Evolutionary conservation across 2,888 invertebrate species (phyloP).

Genomic region (Dryomyza anilis): DNA sequence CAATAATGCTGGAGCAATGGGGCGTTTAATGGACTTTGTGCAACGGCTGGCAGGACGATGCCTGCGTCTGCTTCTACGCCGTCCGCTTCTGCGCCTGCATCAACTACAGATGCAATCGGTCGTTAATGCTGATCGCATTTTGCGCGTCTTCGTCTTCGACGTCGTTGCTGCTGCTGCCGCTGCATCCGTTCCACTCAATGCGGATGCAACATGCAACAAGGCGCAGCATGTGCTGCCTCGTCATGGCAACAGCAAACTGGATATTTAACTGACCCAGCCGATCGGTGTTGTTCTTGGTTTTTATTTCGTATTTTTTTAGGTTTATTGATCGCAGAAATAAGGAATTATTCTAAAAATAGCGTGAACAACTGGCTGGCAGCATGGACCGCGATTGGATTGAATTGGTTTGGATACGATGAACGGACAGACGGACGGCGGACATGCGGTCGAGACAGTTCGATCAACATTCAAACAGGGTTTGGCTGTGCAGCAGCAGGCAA

Average conservation of each 20-base stretch:
- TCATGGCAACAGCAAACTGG: slow-evolving; percentile 14
- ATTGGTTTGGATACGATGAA: neutral
- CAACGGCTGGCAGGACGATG: too few relatives aligned
- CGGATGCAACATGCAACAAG: slow-evolving; percentile 21
- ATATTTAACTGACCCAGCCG: slow-evolving; percentile 12
- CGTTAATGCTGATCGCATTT: too few relatives aligned
- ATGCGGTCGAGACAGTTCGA: slow-evolving; percentile 15
- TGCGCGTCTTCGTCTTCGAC: too few relatives aligned
- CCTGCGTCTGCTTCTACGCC: too few relatives aligned
- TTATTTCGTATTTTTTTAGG: slow-evolving; percentile 9
- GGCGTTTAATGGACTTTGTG: slow-evolving; percentile 32
- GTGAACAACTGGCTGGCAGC: neutral
- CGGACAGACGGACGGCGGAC: neutral
- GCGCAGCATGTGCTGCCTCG: slow-evolving; percentile 25
- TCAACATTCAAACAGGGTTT: slow-evolving; percentile 2
- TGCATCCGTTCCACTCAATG: slow-evolving; percentile 20
- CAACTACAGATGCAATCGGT: slow-evolving; percentile 13
- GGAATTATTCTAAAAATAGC: slow-evolving; percentile 32
- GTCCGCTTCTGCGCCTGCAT: slow-evolving; percentile 24
- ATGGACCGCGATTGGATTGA: neutral
- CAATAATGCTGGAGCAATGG: too few relatives aligned
- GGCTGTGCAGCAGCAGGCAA: neutral
- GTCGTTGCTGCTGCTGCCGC: neutral
- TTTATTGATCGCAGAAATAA: slow-evolving; percentile 30
- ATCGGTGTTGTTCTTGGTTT: neutral